These are phyloP conservation scores for Gambusia affinis DNA, from an alignment of 2,113 vertebrate species.

Conservation along the genomic window DNA sequence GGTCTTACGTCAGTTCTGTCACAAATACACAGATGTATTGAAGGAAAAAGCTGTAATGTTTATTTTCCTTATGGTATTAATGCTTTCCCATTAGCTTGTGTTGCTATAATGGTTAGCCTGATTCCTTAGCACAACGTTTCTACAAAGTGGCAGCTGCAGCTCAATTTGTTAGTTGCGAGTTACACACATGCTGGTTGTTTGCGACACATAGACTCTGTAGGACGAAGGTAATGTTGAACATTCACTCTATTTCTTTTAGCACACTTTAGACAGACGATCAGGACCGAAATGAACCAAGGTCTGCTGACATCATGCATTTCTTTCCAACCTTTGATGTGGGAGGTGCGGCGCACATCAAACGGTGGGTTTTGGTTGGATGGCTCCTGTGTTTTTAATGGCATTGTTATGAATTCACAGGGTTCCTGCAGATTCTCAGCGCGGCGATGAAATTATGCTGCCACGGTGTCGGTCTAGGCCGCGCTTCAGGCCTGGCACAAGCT, in stretches of 20 bases:
- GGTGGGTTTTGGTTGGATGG: constrained; percentile 68
- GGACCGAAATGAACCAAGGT: constrained; percentile 50
- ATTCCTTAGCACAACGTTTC: too few relatives aligned
- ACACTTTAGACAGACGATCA: constrained; percentile 33
- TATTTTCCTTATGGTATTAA: too few relatives aligned
- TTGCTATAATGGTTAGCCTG: too few relatives aligned
- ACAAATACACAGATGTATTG: too few relatives aligned
- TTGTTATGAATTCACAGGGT: constrained; percentile 69
- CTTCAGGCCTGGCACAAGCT: constrained; percentile 36
- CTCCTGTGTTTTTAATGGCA: constrained; percentile 63
- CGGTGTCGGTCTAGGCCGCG: constrained; percentile 31
- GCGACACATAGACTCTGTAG: constrained; percentile 15
- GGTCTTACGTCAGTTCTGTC: too few relatives aligned
- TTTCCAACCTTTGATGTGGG: constrained; percentile 61
- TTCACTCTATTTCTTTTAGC: constrained; percentile 57
- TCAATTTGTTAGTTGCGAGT: not conserved
- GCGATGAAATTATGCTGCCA: constrained; percentile 66
- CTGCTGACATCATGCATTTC: constrained; percentile 59
- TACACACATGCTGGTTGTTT: constrained; percentile 3
- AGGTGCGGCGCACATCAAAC: constrained; percentile 42
- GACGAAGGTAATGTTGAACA: constrained; percentile 35
- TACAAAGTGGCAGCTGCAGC: too few relatives aligned
- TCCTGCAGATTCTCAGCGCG: constrained; percentile 68
- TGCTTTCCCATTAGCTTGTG: too few relatives aligned
- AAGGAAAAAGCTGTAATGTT: too few relatives aligned